Conservation (phyloP, 2,888 invertebrate species). For the Standfussiana lucernea region DNA sequence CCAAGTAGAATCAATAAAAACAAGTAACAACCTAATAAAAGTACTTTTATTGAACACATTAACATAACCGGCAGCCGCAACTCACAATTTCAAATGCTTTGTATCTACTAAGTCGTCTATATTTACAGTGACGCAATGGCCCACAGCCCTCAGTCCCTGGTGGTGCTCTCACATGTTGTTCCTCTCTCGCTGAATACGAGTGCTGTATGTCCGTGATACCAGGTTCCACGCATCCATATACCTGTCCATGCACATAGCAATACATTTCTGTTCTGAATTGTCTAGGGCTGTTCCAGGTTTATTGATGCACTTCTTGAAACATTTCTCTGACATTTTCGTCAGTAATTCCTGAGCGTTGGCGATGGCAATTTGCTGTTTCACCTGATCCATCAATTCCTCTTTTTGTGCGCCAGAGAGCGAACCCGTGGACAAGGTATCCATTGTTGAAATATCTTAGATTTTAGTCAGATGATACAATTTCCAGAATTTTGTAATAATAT, state of each 20-base stretch:
- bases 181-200: conserved; percentile 95
- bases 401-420: conserved; percentile 93
- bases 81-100: conserved; percentile 82
- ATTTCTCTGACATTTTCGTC: conserved; percentile 99
- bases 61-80: conserved; percentile 79
- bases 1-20: conserved; percentile 69
- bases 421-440: conserved; percentile 91
- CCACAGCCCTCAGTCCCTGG: conserved; percentile 64
- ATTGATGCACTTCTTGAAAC: conserved; percentile 97
- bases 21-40: conserved; percentile 79
- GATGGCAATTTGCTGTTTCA: conserved; percentile 98
- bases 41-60: conserved; percentile 84
- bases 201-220: conserved; percentile 96
- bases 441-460: conserved; percentile 73
- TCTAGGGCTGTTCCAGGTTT: conserved; percentile 97
- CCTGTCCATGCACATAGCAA: conserved; percentile 99
- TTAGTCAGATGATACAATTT: conserved; percentile 61
- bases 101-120: conserved; percentile 84
- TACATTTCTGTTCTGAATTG: conserved; percentile 98
- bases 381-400: conserved; percentile 97
- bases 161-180: conserved; percentile 88
- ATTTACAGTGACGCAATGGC: conserved; percentile 84
- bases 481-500: conserved; percentile 61
- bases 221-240: conserved; percentile 99
- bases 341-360: conserved; percentile 98